Evolutionary conservation across 2,113 vertebrate species (phyloP).

Genomic region (Falcunculus frontatus): DNA sequence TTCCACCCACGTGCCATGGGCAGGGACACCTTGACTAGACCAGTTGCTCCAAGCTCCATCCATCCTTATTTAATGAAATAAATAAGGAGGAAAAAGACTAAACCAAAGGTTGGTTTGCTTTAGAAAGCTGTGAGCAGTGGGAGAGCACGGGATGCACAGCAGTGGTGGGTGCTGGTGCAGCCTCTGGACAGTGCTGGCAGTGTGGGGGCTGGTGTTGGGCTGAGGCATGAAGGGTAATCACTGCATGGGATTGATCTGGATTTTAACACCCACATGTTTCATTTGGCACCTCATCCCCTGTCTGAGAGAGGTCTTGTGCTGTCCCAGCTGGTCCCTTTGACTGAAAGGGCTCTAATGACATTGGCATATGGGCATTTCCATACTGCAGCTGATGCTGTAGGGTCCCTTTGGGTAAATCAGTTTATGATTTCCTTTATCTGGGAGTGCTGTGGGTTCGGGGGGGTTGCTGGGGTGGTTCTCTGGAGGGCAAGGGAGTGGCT

Average conservation of each 20-base stretch:
- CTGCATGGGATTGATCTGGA: background rate
- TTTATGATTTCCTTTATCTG: background rate
- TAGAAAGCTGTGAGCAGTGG: background rate
- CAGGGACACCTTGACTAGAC: background rate
- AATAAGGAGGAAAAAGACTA: background rate
- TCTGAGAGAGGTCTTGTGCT: background rate
- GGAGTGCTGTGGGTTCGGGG: background rate
- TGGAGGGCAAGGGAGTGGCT: background rate
- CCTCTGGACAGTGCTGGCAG: fast-evolving
- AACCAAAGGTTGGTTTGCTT: background rate
- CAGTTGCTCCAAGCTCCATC: background rate
- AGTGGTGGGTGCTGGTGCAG: background rate
- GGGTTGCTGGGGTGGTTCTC: background rate
- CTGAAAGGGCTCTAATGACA: background rate
- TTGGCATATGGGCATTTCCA: fast-evolving
- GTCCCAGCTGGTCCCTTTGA: background rate
- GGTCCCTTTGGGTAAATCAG: background rate
- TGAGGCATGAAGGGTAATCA: fast-evolving
- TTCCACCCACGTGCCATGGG: background rate
- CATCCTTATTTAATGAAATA: background rate
- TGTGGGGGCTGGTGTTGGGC: background rate
- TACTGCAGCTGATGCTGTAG: background rate
- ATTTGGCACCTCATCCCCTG: background rate
- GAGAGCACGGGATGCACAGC: background rate
- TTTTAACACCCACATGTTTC: fast-evolving